Evolutionary conservation across 1,140 invertebrate species (phyloP).

Genomic region (Galleria mellonella): DNA sequence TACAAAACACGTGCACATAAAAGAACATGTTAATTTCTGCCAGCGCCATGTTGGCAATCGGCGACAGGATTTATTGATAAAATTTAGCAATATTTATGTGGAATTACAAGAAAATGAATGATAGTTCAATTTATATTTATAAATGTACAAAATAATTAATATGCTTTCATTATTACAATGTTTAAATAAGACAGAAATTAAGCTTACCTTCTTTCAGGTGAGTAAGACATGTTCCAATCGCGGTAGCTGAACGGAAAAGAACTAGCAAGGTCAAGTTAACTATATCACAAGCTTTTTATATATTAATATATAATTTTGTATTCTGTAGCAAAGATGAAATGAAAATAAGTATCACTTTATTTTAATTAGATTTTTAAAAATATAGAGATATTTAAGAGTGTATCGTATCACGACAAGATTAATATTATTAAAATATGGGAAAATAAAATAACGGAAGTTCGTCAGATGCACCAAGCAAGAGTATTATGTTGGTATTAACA

Average conservation of each 20-base stretch:
- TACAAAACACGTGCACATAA: conserved; percentile 58
- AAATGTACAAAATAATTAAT: background rate
- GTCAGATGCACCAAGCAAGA: conserved; percentile 9
- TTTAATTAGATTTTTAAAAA: conserved; percentile 38
- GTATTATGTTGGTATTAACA: conserved; percentile 3
- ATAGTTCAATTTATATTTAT: too few species aligned
- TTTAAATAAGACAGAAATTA: conserved; percentile 44
- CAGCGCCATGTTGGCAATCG: conserved; percentile 84
- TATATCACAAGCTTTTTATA: conserved; percentile 61
- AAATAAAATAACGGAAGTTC: conserved; percentile 61
- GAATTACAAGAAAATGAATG: background rate
- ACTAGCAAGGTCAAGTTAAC: conserved; percentile 74
- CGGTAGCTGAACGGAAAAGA: conserved; percentile 82
- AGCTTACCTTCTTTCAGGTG: conserved; percentile 83
- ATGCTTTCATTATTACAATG: conserved; percentile 17
- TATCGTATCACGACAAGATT: conserved; percentile 22
- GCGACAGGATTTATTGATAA: conserved; percentile 42
- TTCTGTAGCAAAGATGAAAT: conserved; percentile 5
- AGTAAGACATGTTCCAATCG: conserved; percentile 85
- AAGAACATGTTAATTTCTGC: conserved; percentile 54
- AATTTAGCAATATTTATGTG: conserved; percentile 1
- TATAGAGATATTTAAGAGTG: conserved; percentile 20
- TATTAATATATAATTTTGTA: conserved; percentile 19
- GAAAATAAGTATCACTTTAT: conserved; percentile 36
- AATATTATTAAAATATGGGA: conserved; percentile 47